A percentile compares a stretch with the other conserved stretches of the same genome.
Conservation (phyloP, 2,888 invertebrate species). For the Synergus gifuensis region DNA sequence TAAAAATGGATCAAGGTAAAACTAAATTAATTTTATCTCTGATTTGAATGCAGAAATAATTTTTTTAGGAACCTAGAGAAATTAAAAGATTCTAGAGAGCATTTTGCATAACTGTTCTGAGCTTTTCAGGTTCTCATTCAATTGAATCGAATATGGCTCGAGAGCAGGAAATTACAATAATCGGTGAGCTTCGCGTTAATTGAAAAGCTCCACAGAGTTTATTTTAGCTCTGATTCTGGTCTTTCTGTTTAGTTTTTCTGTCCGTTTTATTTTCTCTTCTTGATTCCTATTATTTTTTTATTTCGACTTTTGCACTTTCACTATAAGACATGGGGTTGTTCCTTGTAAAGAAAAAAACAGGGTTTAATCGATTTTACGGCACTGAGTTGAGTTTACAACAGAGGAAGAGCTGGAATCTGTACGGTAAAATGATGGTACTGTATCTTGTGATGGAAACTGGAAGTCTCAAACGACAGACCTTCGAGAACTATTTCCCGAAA, state of each 20-base stretch:
- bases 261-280: background rate
- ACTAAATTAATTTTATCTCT: background rate
- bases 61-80: background rate
- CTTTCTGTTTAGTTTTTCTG: background rate
- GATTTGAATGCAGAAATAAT: background rate
- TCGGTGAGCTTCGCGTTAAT: background rate
- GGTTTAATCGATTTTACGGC: background rate
- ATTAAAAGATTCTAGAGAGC: background rate
- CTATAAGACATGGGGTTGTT: background rate
- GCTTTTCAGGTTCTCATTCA: background rate
- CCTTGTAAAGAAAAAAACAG: background rate
- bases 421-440: background rate
- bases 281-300: background rate
- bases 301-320: background rate
- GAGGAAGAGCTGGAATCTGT: background rate
- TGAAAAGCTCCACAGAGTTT: background rate
- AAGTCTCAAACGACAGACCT: background rate
- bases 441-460: conserved; percentile 7
- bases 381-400: conserved; percentile 1
- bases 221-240: background rate
- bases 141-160: background rate
- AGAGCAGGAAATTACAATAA: background rate
- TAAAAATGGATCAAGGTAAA: background rate
- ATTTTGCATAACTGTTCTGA: background rate
- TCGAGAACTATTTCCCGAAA: background rate